phyloP scores from a whole-genome alignment of 2,797 vertebrate species.

The Lacerta bilineata region DNA sequence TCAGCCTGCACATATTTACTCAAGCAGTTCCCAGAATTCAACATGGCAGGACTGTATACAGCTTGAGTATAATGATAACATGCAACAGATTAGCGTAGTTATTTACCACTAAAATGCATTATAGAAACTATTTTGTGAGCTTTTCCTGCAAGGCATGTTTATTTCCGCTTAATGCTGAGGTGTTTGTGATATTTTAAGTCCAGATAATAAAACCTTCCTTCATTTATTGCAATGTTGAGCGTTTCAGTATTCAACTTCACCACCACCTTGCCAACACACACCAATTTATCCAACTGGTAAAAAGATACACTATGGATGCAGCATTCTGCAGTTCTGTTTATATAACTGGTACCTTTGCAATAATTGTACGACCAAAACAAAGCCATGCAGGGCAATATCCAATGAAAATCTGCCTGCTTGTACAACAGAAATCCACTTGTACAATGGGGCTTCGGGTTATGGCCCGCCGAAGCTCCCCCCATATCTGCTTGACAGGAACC shows the following conservation, averaged over 20 bases:
- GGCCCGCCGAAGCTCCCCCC: too few relatives aligned
- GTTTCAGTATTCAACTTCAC: not conserved
- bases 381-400: too few relatives aligned
- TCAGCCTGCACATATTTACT: not conserved
- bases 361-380: not conserved
- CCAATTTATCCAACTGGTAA: not conserved
- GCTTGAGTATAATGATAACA: not conserved
- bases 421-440: too few relatives aligned
- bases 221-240: not conserved
- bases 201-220: not conserved
- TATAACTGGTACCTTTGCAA: not conserved
- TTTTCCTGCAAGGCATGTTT: not conserved
- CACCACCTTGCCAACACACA: not conserved
- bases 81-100: not conserved
- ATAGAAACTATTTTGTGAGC: not conserved
- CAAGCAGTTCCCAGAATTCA: not conserved
- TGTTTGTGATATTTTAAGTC: not conserved
- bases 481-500: too few relatives aligned
- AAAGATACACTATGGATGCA: not conserved
- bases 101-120: not conserved
- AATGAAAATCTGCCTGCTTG: too few relatives aligned
- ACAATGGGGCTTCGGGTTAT: too few relatives aligned
- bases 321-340: not conserved
- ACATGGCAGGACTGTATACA: not conserved
- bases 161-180: not conserved